Evolutionary conservation across 2,888 invertebrate genomes (phyloP).

Genomic region (Eristalis tenax): DNA sequence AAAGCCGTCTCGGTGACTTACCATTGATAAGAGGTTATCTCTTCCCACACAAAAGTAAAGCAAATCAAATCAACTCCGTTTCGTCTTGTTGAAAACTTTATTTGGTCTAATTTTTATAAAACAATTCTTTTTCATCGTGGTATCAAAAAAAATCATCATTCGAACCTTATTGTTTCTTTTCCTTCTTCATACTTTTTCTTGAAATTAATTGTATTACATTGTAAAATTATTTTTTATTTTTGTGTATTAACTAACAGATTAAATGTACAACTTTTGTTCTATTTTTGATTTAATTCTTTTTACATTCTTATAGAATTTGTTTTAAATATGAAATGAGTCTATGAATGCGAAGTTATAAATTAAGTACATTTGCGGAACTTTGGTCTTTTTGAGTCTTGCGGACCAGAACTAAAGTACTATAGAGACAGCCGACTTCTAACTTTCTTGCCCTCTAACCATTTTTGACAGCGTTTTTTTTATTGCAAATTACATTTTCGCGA

Average conservation of each 20-base stretch:
- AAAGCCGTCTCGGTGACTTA: too few species aligned
- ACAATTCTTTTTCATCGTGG: constrained; percentile 62
- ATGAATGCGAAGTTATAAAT: neutral
- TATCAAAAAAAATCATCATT: constrained; percentile 64
- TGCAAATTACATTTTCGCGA: too few species aligned
- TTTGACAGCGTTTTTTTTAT: too few species aligned
- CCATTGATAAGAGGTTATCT: too few species aligned
- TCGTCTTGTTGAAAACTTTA: constrained; percentile 58
- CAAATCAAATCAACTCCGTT: neutral
- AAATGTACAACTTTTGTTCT: constrained; percentile 48
- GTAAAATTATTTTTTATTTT: neutral
- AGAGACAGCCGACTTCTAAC: too few species aligned
- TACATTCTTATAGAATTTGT: constrained; percentile 19
- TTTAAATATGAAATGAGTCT: neutral
- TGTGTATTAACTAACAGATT: constrained; percentile 41
- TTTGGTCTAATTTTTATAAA: constrained; percentile 64
- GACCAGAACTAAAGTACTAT: too few species aligned
- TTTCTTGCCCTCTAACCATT: too few species aligned
- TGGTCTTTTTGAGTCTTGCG: too few species aligned
- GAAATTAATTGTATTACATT: constrained; percentile 44
- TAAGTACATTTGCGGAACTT: neutral
- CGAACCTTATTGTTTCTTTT: constrained; percentile 23
- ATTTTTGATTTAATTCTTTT: constrained; percentile 7
- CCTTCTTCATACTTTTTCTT: neutral
- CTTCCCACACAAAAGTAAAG: neutral